Conservation (phyloP, 2,113 vertebrate species). For the Platysternon megacephalum region DNA sequence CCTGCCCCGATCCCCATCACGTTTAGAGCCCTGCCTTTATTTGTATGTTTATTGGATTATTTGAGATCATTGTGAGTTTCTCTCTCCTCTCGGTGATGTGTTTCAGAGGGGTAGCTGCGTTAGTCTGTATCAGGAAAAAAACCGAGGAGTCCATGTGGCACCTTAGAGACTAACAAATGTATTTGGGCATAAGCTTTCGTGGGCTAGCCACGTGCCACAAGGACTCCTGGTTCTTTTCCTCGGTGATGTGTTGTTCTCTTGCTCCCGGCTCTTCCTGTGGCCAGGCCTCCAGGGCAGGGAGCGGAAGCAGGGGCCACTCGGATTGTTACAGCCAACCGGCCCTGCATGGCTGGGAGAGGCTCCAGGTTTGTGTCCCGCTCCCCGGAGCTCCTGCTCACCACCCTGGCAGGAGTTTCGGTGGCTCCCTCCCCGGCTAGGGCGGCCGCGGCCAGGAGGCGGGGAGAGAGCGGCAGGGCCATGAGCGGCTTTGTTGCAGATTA, state of each 20-base stretch:
- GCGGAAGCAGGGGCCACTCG: neutral
- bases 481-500: slow-evolving; percentile 53
- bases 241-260: slow-evolving; percentile 52
- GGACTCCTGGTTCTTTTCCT: neutral
- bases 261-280: slow-evolving; percentile 30
- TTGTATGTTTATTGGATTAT: slow-evolving; percentile 75
- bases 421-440: neutral
- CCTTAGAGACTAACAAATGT: no score
- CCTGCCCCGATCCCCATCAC: slow-evolving; percentile 45
- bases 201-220: no score
- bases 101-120: neutral
- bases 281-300: slow-evolving; percentile 12
- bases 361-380: fast-evolving
- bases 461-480: neutral
- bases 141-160: no score
- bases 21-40: slow-evolving; percentile 71
- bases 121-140: no score
- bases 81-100: slow-evolving; percentile 62
- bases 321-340: neutral
- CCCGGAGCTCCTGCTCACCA: neutral
- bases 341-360: neutral
- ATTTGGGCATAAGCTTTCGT: no score
- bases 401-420: neutral
- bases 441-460: neutral
- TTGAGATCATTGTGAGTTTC: slow-evolving; percentile 73